Base-by-base conservation (phyloP, 2,888 invertebrate species). In the Zaprionus lineosus region DNA sequence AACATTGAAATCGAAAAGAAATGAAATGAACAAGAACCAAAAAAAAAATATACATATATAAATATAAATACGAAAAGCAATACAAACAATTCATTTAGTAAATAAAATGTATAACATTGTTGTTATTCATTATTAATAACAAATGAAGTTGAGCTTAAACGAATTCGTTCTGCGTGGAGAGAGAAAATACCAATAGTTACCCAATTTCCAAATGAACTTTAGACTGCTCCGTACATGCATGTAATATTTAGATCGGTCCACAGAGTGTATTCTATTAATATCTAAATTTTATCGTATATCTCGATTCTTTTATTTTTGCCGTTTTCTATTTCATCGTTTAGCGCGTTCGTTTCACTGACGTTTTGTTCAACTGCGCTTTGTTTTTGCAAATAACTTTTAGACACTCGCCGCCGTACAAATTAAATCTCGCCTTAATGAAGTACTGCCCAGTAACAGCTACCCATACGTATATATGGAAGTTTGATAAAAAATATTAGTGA, bases 201-300 rank as follows among this genome's bases (percentile, higher is more conserved):
- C 64, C 31, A 50, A 47, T 47, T 55, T 59, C 26, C 43, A 51
- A 59, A 18, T 47, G 50, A 47, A 68, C 59, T 55, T 59, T 55
- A 37, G 16, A 59, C 59, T 37, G 29, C 15, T 46, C 29, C 16
- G 26, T 43, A 5, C 43, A 21, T 34, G 33, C n/a, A n/a, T 29
- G 9, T 2, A 26, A 15, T 36, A 6, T 28, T 24, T 21, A 34
- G n/a, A 31, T 43, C 26, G 15, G 9, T 31, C 43, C 16, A 14
- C 47, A 56, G n/a, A n/a, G 40, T 31, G 9, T 60, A 43, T 50
- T 62, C 83, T 76, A 76, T 82, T 71, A 78, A 74, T 78, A 76
- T 55, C 63, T 11, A 46, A 61, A 63, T 75, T 63, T 69, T 46
- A 43, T 31, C 44, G 21, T 57, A 39, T 46, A 33, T 28, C 43